A percentile compares a stretch with the other conserved stretches of the same genome.
Evolutionary conservation across 2,113 vertebrate species (phyloP).

Genomic region (Neolamprologus longior): DNA sequence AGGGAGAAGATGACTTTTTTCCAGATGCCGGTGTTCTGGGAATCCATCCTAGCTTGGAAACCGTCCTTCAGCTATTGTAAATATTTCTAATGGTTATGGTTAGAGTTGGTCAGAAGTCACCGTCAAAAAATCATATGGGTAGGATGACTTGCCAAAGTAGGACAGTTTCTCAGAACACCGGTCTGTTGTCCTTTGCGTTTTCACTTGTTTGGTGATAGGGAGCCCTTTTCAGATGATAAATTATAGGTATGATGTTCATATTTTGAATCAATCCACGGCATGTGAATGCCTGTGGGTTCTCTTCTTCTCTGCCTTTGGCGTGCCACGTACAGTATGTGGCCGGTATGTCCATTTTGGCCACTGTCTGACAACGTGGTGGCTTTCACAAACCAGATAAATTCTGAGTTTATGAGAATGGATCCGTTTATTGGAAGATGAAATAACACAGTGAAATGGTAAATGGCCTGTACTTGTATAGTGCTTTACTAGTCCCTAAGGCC

Average conservation of each 20-base stretch:
- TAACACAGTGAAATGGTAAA: background rate
- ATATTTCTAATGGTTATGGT: background rate
- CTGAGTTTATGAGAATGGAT: background rate
- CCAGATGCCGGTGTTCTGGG: accelerated
- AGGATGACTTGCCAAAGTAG: background rate
- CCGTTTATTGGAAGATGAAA: accelerated
- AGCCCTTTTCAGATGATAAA: background rate
- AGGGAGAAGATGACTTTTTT: background rate
- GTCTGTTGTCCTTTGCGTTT: background rate
- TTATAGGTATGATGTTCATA: background rate
- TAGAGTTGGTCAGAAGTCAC: background rate
- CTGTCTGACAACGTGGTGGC: background rate
- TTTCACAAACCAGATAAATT: background rate
- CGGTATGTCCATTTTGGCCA: accelerated
- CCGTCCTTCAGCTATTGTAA: background rate
- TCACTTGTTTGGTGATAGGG: background rate
- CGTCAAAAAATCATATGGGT: background rate
- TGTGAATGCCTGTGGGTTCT: background rate
- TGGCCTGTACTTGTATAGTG: too few species aligned
- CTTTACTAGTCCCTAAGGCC: background rate
- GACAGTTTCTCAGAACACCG: accelerated
- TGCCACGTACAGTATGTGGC: background rate
- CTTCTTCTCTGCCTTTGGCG: accelerated
- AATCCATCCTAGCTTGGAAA: background rate
- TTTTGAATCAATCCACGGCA: background rate